Evolutionary conservation across 2,888 invertebrate species (phyloP), one percentile per base, ranked within the genome.

Genomic region (Eilema griseolum): DNA sequence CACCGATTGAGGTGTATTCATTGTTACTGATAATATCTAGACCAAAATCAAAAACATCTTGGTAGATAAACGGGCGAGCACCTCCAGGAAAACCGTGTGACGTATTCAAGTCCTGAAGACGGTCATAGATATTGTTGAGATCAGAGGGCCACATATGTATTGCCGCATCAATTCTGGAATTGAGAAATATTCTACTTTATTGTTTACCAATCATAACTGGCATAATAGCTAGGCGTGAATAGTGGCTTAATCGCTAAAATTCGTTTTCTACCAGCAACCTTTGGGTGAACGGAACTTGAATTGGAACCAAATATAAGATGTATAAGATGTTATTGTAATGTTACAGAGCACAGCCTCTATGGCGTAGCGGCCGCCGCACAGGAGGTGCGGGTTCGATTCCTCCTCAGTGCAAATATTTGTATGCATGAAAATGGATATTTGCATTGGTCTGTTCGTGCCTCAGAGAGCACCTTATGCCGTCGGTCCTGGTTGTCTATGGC

Each of bases 141-240:
- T 98, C 98, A 61, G 90, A 88, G 0, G 98, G 97, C 96, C 96
- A 97, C 97, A 97, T 97, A 88, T 97, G 97, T 83, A 97, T 97
- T 0, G 97, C 97, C 46, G 97, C 97, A 86, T 97, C 97, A 46
- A 97, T 96, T 78, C 97, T 96, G 73, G 4, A 16, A 59, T 26
- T 12, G 60, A 64, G 11, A 68, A 16, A 65, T 56, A 62, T 57
- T 10, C 7, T 52, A 1, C 7, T 33, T 33, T 7, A 33, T 28
- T 28, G 8, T 33, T 8, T 33, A 33, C 31, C 31, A 33, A 33
- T 28, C 28, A 5, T 4, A 28, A 28, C 5, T 28, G n/a, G n/a
- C n/a, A n/a, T n/a, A n/a, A n/a, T n/a, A n/a, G n/a, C 3, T 28
- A 5, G 3, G 5, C 5, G 28, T 33, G 31, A 33, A 33, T 33